Evolutionary conservation across 2,888 invertebrate genomes (phyloP), one percentile per base, ranked within the genome.

Genomic region (Cataglyphis livida): DNA sequence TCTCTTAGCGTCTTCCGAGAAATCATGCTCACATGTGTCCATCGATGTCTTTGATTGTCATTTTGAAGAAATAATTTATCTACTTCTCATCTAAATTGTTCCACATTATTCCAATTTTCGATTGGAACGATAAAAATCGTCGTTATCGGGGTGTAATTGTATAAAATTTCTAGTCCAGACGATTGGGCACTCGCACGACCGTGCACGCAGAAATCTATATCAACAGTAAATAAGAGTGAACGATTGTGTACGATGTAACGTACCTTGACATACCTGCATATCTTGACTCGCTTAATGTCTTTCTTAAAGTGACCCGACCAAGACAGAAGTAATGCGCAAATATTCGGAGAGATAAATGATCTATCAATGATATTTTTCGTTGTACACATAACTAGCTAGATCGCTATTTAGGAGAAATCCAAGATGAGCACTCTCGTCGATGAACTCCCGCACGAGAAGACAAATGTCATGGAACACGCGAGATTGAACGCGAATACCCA

Each of bases 1-100:
- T 51, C n/a, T 78, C 84, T 89, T 81, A 85, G 81, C 87, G 71
- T 82, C 84, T 62, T 73, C 76, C 83, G 83, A 78, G 15, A 44
- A 57, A 61, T 28, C 28, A 28, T 61, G 66, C 32, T 28, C 68
- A 68, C 78, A 41, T 51, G 66, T 12, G 32, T 57, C 41, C 51
- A 10, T 12, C 65, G 25, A 44, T n/a, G 28, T 59, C 6, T 57
- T 65, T 25, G 59, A 73, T 48, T 51, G 71, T 61, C 65, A 12
- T 81, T 32, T 54, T 61, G 57, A 32, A 81, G 73, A 78, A 38
- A 73, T 73, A n/a, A 51, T 51, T n/a, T 6, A n/a, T 51, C 51
- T 21, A 51, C 48, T 6, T 48, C 5, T 18, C 28, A 28, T 2
- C 28, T 28, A 28, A 28, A 28, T 28, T 28, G 5, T 6, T 32